Evolutionary conservation across 1,140 invertebrate genomes (phyloP).

Genomic region (Pissodes strobi): DNA sequence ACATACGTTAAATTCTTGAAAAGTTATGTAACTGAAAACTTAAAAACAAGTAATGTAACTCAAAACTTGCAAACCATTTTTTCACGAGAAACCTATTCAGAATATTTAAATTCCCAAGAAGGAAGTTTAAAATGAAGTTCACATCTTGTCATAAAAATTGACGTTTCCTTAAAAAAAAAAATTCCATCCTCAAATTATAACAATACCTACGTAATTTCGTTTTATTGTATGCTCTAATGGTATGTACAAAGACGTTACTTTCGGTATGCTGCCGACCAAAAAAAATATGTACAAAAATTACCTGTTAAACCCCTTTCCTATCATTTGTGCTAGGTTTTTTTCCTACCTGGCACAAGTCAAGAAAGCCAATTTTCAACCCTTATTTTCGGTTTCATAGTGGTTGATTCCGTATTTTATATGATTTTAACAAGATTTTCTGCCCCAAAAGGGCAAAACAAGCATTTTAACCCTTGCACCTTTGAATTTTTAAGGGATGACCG

Average conservation of each 20-base stretch:
- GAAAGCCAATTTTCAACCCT: slow-evolving; percentile 16
- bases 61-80: no score
- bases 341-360: slow-evolving; percentile 21
- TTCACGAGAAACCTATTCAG: no score
- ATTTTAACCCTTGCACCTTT: slow-evolving; percentile 39
- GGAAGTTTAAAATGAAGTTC: neutral
- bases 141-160: neutral
- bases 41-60: no score
- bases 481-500: slow-evolving; percentile 34
- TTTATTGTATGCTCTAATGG: slow-evolving; percentile 16
- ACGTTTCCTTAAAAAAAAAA: slow-evolving; percentile 33
- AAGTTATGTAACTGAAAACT: no score
- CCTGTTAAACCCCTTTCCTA: slow-evolving; percentile 31
- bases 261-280: neutral
- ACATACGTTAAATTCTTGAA: no score
- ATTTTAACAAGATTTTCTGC: slow-evolving; percentile 45
- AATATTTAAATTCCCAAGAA: slow-evolving; percentile 1
- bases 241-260: slow-evolving; percentile 30
- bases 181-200: neutral
- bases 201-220: slow-evolving; percentile 24
- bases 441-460: slow-evolving; percentile 38
- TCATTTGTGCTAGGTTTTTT: slow-evolving; percentile 7
- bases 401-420: slow-evolving; percentile 45
- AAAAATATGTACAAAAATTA: slow-evolving; percentile 10
- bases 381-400: slow-evolving; percentile 42